Base-by-base conservation (phyloP, 1,140 invertebrate genomes). In the Dermatophagoides farinae region DNA sequence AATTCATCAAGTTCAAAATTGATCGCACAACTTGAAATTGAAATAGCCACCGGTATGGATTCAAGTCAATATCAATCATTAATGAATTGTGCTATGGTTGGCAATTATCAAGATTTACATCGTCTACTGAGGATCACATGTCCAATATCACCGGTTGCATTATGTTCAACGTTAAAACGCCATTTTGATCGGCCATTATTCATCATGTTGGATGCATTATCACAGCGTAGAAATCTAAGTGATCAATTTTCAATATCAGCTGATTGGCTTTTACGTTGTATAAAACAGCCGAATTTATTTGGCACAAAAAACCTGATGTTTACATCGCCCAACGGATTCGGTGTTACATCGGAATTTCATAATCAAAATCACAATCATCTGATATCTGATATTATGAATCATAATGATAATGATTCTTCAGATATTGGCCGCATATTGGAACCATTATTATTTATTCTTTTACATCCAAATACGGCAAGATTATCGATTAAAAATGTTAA, bases 401-500 rank as follows among this genome's bases (percentile, higher is more conserved):
- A 47, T 20, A 1, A 23, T 23, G 46, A 23, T 23, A 1, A 23
- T 23, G 2, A 47, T 18, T 47, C 1, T 4, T 83, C 82, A 6
- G 86, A 89, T 67, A 78, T 88, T 58, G 77, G 79, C 8, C 49
- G 62, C 14, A 49, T 93, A 25, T 75, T 92, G 8, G 85, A 85
- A 66, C 85, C 88, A 0, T 71, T 89, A 9, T 74, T 90, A 43
- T 75, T 79, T 43, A 83, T 88, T 69, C 71, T 93, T 1, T 73
- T 92, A 1, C 80, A 86, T 65, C 80, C 85, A 12, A 83, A 82
- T 49, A 90, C 88, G 0, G 83, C 85, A 58, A 77, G 88, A 31
- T 80, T 92, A 62, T 86, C 86, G 51, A 83, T 92, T 4, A 79
- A 86, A 11, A 85, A 90, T 68, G 81, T 88, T 0, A 84, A 81